Conservation (phyloP, 2,888 invertebrate genomes). For the Polydrusus cervinus region DNA sequence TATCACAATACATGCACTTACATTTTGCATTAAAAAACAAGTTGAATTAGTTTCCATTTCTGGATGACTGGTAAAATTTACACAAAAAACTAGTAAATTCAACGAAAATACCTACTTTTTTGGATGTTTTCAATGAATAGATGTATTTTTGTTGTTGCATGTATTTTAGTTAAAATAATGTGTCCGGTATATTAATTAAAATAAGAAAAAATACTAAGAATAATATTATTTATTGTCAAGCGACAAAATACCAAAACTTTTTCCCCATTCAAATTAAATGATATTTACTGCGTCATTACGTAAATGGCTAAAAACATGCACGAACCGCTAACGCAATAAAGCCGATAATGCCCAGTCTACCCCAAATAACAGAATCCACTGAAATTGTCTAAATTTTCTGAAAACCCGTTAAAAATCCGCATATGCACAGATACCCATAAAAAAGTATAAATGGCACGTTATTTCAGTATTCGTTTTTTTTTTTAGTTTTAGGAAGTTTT, state of each 20-base stretch:
- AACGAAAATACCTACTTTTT: too few species aligned
- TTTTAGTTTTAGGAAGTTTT: neutral
- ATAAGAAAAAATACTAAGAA: neutral
- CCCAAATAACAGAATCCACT: constrained; percentile 64
- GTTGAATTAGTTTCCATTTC: too few species aligned
- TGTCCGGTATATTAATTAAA: too few species aligned
- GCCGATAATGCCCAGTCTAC: constrained; percentile 65
- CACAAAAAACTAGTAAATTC: too few species aligned
- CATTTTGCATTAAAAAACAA: too few species aligned
- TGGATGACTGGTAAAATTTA: too few species aligned
- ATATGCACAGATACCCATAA: constrained; percentile 29
- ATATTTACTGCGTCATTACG: constrained; percentile 69
- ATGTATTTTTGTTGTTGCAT: too few species aligned
- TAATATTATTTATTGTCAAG: constrained; percentile 40
- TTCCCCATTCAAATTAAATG: constrained; percentile 62
- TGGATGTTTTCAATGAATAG: too few species aligned
- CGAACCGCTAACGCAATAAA: constrained; percentile 62
- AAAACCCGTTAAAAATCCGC: constrained; percentile 37
- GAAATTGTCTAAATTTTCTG: constrained; percentile 55
- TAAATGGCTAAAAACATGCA: constrained; percentile 63
- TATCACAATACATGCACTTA: too few species aligned
- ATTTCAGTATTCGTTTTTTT: neutral
- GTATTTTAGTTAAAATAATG: too few species aligned
- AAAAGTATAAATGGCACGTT: constrained; percentile 18
- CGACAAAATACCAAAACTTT: constrained; percentile 49